Base-by-base conservation (phyloP, 2,888 invertebrate species). In the Sminthurinus aureus region DNA sequence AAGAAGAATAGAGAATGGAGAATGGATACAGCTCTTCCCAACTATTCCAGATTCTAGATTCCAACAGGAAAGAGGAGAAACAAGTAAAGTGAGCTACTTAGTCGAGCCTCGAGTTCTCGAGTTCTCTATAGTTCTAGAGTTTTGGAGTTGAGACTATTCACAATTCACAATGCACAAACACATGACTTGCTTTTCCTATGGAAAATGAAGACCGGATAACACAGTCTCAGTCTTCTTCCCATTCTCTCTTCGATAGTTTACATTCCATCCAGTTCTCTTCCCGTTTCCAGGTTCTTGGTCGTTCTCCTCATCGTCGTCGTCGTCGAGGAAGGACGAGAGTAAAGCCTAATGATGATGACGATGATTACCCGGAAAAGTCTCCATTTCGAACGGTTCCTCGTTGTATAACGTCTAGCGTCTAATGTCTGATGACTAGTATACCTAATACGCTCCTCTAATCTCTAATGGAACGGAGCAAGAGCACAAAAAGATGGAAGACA, bases 141-240 rank as follows among this genome's bases (percentile, higher is more conserved):
- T 1, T 38, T 38, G 38, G 38, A 38, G 38, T 38, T 38, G 38
- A 38, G 38, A 6, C 38, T 6, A 38, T 38, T 38, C 38, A 38
- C n/a, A n/a, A n/a, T n/a, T n/a, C n/a, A n/a, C n/a, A n/a, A n/a
- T n/a, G n/a, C n/a, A n/a, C 38, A 38, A 38, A 38, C 38, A 38
- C 38, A 38, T 38, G 38, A 20, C 81, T 75, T 24, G 74, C 81
- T 74, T 18, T 81, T 9, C n/a, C 80, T 64, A 2, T 22, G 26
- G 38, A 38, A 38, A 38, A 38, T 38, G 38, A 38, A 38, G 38
- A 38, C 38, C 38, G 38, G 38, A 38, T 38, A 38, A 24, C 50
- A 24, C 64, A 58, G 73, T 22, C 78, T 77, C 77, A 67, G 18
- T 51, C 38, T 52, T 15, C 64, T 71, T 82, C 38, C 3, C 76